A percentile compares a stretch with the other conserved stretches of the same genome.
Evolutionary conservation across 2,888 invertebrate species (phyloP).

Genomic region (Drosophila limbata): DNA sequence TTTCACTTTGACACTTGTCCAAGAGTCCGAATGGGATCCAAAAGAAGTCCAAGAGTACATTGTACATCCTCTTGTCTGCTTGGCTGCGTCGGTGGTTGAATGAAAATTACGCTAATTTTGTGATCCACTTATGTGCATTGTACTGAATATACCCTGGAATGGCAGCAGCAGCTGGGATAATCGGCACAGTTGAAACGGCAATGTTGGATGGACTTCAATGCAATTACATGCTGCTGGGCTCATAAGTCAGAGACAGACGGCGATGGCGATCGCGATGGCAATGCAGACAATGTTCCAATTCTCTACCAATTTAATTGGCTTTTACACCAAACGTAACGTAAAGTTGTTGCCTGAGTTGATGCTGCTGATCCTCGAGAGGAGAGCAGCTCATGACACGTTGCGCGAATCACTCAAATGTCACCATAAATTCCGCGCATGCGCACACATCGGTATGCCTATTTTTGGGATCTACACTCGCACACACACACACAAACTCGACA

Average conservation of each 20-base stretch:
- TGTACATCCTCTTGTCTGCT: constrained; percentile 23
- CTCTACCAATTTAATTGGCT: constrained; percentile 76
- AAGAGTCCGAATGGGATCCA: neutral
- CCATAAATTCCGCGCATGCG: constrained; percentile 82
- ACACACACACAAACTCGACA: constrained; percentile 6
- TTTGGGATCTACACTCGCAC: constrained; percentile 58
- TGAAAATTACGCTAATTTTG: constrained; percentile 80
- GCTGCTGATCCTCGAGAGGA: constrained; percentile 51
- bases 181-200: constrained; percentile 78
- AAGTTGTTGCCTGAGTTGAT: constrained; percentile 23
- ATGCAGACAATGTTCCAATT: constrained; percentile 71
- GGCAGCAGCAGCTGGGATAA: constrained; percentile 70
- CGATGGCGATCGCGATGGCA: constrained; percentile 3
- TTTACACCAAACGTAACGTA: constrained; percentile 55
- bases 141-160: constrained; percentile 41
- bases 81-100: constrained; percentile 61
- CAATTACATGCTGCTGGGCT: constrained; percentile 69
- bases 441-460: constrained; percentile 81
- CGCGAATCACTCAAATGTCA: constrained; percentile 82
- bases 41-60: constrained; percentile 6
- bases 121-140: constrained; percentile 66
- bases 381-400: constrained; percentile 72
- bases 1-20: constrained; percentile 81
- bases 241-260: constrained; percentile 53
- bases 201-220: constrained; percentile 53